A percentile compares a stretch with the other conserved stretches of the same genome.
These are phyloP conservation scores for Caenorhabditis remanei DNA, from an alignment of 1,140 invertebrate genomes.

Conservation along the genomic window DNA sequence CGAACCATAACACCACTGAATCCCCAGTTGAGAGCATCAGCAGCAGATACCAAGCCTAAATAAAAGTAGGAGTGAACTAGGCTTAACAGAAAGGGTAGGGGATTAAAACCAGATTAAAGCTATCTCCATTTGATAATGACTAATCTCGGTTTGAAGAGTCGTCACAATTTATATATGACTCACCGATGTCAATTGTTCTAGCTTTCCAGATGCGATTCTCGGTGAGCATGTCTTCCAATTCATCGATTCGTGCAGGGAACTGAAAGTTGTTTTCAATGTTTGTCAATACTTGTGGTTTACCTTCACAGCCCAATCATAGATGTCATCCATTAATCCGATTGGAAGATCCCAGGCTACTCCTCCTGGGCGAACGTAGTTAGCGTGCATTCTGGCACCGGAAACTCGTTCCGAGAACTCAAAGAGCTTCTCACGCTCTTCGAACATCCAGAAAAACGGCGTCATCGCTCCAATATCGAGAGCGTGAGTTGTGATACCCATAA, in stretches of 20 bases:
- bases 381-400: constrained; percentile 95
- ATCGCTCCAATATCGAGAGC: constrained; percentile 94
- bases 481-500: constrained; percentile 92
- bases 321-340: constrained; percentile 93
- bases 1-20: constrained; percentile 91
- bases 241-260: constrained; percentile 90
- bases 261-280: too few species aligned
- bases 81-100: not conserved
- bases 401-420: constrained; percentile 98
- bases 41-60: constrained; percentile 83
- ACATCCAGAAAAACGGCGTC: constrained; percentile 97
- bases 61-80: not conserved
- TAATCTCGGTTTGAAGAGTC: too few species aligned
- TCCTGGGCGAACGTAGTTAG: constrained; percentile 93
- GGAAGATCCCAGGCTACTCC: constrained; percentile 90
- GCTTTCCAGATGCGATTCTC: constrained; percentile 92
- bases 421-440: constrained; percentile 97
- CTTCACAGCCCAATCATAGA: constrained; percentile 85
- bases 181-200: constrained; percentile 89
- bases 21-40: constrained; percentile 92
- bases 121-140: not conserved
- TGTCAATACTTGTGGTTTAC: too few species aligned
- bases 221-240: constrained; percentile 92
- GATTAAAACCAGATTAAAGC: too few species aligned
- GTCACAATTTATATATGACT: not conserved